These are phyloP conservation scores for Crocodylus rhombifer DNA, from an alignment of 2,797 vertebrate species.

Conservation along the genomic window DNA sequence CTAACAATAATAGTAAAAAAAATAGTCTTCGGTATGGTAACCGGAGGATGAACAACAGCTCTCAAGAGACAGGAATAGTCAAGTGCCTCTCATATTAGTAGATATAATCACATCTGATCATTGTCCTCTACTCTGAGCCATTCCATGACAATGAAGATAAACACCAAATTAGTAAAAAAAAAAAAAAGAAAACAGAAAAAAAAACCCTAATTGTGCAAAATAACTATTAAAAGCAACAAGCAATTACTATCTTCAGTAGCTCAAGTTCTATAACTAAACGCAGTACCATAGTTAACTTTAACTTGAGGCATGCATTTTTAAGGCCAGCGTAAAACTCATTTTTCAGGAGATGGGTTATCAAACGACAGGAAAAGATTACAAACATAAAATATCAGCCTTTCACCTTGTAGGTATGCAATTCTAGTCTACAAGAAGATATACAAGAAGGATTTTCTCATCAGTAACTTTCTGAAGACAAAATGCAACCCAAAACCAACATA, in stretches of 20 bases:
- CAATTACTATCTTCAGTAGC: not conserved
- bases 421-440: constrained; percentile 31
- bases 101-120: not conserved
- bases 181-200: too few relatives aligned
- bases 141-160: not conserved
- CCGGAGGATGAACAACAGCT: not conserved
- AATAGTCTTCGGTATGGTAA: not conserved
- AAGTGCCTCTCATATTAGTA: not conserved
- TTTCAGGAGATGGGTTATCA: constrained; percentile 32
- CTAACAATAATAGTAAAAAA: not conserved
- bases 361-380: constrained; percentile 7
- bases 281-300: not conserved
- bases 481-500: not conserved
- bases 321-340: not conserved
- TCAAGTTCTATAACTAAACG: constrained; percentile 4
- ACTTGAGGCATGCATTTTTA: constrained; percentile 47
- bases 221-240: constrained; percentile 6
- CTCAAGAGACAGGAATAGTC: constrained; percentile 24
- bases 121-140: not conserved
- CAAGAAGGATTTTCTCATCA: not conserved
- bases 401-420: constrained; percentile 9
- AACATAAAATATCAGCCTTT: constrained; percentile 19
- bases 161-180: not conserved
- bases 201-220: not conserved
- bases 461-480: constrained; percentile 34